A percentile compares a stretch with the other conserved stretches of the same genome.
phyloP scores from a whole-genome alignment of 2,888 invertebrate genomes.

The Ormyrus pomaceus region DNA sequence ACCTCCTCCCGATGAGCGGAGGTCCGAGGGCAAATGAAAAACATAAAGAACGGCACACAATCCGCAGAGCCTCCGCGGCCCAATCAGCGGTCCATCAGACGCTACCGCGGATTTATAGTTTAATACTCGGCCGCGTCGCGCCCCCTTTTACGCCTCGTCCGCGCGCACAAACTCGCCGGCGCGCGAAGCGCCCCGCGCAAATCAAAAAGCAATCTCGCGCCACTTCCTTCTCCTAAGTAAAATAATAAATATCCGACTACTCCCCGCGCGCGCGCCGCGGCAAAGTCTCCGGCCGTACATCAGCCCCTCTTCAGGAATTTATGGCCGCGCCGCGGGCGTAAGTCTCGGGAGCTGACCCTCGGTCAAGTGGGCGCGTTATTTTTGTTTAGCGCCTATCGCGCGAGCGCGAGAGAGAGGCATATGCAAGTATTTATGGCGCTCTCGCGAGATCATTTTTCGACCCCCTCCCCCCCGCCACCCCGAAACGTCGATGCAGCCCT shows the following conservation, averaged over 20 bases:
- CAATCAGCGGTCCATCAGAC: neutral
- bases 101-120: slow-evolving; percentile 71
- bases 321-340: slow-evolving; percentile 12
- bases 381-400: neutral
- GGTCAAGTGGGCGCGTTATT: slow-evolving; percentile 40
- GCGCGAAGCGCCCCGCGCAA: slow-evolving; percentile 67
- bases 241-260: slow-evolving; percentile 57
- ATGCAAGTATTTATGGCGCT: slow-evolving; percentile 45
- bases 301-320: slow-evolving; percentile 54
- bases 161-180: neutral
- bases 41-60: no score
- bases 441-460: slow-evolving; percentile 18
- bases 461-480: neutral
- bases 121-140: slow-evolving; percentile 67
- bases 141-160: slow-evolving; percentile 17
- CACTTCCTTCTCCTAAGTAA: slow-evolving; percentile 48
- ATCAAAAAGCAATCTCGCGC: slow-evolving; percentile 73
- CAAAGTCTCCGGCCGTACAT: slow-evolving; percentile 37
- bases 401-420: neutral
- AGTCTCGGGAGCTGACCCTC: slow-evolving; percentile 47
- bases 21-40: no score
- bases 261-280: no score
- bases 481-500: no score
- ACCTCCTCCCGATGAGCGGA: no score
- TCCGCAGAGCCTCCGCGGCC: no score